A percentile compares a stretch with the other conserved stretches of the same genome.
phyloP scores from a whole-genome alignment of 2,113 vertebrate species.

The Peucedramus taeniatus region DNA sequence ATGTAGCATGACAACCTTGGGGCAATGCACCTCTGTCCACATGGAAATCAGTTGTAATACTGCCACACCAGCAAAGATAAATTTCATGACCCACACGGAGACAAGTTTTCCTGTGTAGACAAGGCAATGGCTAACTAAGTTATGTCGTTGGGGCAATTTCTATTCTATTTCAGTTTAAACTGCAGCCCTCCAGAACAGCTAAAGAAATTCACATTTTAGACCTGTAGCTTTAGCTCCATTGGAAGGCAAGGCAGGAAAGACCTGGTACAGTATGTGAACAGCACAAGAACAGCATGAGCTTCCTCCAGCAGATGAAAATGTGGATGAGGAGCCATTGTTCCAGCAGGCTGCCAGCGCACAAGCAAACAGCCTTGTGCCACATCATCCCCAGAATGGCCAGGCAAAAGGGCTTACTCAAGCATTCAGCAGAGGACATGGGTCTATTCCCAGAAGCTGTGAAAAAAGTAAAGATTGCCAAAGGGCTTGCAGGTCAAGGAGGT shows the following conservation, averaged over 20 bases:
- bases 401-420: background rate
- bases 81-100: background rate
- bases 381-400: background rate
- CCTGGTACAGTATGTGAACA: too few species aligned
- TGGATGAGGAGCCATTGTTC: accelerated
- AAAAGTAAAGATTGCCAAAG: background rate
- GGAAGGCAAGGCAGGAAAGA: background rate
- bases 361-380: background rate
- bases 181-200: background rate
- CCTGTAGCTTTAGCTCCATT: background rate
- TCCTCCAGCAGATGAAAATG: background rate
- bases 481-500: accelerated
- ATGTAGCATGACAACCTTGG: accelerated
- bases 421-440: background rate
- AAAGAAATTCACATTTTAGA: background rate
- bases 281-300: background rate
- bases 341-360: accelerated
- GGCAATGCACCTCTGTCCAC: accelerated
- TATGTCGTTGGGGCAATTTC: background rate
- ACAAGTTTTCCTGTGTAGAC: background rate
- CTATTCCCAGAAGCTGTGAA: background rate
- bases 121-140: background rate
- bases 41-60: background rate
- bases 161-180: background rate
- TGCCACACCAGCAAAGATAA: background rate